Evolutionary conservation across 2,113 vertebrate species (phyloP), one percentile per base, ranked within the genome.

Genomic region (Datnioides undecimradiatus): DNA sequence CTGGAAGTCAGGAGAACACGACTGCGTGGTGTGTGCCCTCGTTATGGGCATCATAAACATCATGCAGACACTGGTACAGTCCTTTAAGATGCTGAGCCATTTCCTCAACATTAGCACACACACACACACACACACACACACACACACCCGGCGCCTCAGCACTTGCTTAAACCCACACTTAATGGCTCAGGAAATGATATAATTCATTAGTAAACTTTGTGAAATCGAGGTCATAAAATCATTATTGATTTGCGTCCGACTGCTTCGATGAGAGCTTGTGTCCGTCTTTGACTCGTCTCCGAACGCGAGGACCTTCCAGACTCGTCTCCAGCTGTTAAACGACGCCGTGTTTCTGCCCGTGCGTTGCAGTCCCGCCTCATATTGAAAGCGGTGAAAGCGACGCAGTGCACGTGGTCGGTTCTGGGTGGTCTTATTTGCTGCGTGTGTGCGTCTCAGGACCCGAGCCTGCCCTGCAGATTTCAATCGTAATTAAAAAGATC

Each of bases 201-300:
- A 62, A 86, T 90, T 76, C 69, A 93, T 88, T 83, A 87, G 83
- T 77, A 77, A 90, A 88, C 73, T 82, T 54, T 27, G 33, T 51
- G 83, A 85, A 90, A 87, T 76, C 79, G 81, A 82, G 71, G 54
- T 73, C 54, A 86, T 85, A 76, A 77, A 87, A 86, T 84, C 59
- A n/a, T 13, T 58, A 79, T 65, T 80, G 88, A 87, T 79, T 88
- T 82, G 76, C n/a, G 46, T 78, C 29, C 81, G 58, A 46, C 11
- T 64, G 73, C 17, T 34, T 16, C 49, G 70, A 75, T 76, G 58
- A 72, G n/a, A 71, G 70, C 51, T 34, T 7, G 7, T 19, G 48
- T 4, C 72, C 68, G 76, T 82, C 72, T 87, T 73, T 58, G 74
- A 58, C 49, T 34, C 27, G 60, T 49, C 45, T 79, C 54, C 51